Evolutionary conservation across 2,113 vertebrate genomes (phyloP).

Genomic region (Sardina pilchardus): DNA sequence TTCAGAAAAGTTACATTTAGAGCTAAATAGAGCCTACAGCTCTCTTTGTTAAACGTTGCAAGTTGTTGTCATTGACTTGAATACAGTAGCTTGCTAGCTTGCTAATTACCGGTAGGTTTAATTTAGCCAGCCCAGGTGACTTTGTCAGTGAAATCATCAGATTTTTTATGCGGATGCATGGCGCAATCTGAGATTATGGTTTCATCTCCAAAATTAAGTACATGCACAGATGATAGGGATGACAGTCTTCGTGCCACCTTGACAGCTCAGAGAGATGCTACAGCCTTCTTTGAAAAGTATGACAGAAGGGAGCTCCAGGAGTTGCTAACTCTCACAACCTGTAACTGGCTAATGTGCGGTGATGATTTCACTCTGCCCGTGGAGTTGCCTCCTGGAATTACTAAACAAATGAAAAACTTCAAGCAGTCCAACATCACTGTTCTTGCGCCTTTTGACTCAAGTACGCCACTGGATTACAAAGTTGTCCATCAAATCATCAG

Average conservation of each 20-base stretch:
- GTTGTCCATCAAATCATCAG: conserved; percentile 74
- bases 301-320: conserved; percentile 69
- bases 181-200: neutral
- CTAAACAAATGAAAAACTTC: conserved; percentile 66
- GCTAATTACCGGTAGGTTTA: neutral
- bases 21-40: too few relatives aligned
- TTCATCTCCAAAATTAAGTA: neutral
- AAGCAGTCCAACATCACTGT: conserved; percentile 56
- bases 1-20: neutral
- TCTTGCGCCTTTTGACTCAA: conserved; percentile 62
- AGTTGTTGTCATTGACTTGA: neutral
- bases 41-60: too few relatives aligned
- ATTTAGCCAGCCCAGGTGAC: too few relatives aligned
- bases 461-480: conserved; percentile 63
- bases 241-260: conserved; percentile 63
- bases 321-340: conserved; percentile 56
- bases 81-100: neutral
- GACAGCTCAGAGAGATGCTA: conserved; percentile 64
- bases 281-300: conserved; percentile 70
- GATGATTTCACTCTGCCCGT: conserved; percentile 53
- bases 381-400: conserved; percentile 64
- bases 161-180: neutral
- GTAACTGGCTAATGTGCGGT: conserved; percentile 65
- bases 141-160: neutral
- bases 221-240: conserved; percentile 46